Base-by-base conservation (phyloP, 2,797 vertebrate genomes). In the Chiropotes sagulatus region DNA sequence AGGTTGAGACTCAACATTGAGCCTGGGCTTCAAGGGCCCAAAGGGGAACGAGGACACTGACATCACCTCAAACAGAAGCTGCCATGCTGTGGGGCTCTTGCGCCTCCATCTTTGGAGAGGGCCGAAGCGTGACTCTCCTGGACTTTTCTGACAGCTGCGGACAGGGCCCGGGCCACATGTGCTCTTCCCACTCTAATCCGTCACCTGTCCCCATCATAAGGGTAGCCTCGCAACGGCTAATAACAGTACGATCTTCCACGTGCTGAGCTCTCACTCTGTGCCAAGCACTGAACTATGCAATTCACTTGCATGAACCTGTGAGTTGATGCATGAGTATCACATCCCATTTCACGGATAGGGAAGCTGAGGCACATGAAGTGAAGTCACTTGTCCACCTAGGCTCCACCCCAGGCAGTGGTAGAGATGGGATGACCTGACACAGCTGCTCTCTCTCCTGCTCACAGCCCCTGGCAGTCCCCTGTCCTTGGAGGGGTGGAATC, bases 161-260 rank as follows among this genome's bases (percentile, higher is more conserved):
- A 70, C 0, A 24, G 87, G 19, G 9, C 39, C 14, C 61, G 3
- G 28, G 82, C 41, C 26, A 2, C 0, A 22, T 20, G 75, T 1
- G 2, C 48, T 28, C 4, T 44, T 33, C 7, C n/a, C 36, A 50
- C 33, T 26, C 30, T 44, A 46, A 30, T 0, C 50, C 22, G 0
- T 0, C 28, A 8, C 44, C 5, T 1, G 14, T 28, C 39, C 39
- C 85, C 0, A 10, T 48, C 61, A 3, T 10, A 9, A 19, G 33
- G 89, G 36, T 9, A 17, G 72, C 72, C 30, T 86, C 9, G 15
- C 30, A 1, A 12, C 1, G 19, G 48, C 58, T 22, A n/a, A 0
- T 1, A 13, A 54, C n/a, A 20, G 2, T 15, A 8, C 6, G 54
- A 26, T 19, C 30, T 30, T 30, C 33, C 0, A 1, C 3, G 28